Evolutionary conservation across 2,888 invertebrate genomes (phyloP), one percentile per base, ranked within the genome.

Genomic region (Chrysolina americana): DNA sequence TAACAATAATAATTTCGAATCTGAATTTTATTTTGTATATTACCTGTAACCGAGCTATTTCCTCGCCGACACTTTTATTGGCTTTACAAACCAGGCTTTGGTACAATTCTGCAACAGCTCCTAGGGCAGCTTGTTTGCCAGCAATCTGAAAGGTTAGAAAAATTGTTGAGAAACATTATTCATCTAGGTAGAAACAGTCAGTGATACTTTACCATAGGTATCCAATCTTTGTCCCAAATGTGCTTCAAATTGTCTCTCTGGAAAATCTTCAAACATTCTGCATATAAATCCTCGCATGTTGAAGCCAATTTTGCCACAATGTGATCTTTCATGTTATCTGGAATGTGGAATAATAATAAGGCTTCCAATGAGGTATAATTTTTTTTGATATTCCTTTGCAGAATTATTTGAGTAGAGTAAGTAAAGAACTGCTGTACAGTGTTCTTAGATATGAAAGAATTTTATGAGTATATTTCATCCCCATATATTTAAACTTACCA

Each of bases 281-380:
- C 92, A 89, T 98, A 99, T 83, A 98, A 91, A 87, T 99, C 99
- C 85, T 98, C 98, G 84, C 95, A 94, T 87, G 98, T 97, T 75
- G 95, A 92, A 80, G 97, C 95, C 81, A 99, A 91, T 89, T 96
- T 98, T 11, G 98, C 98, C 81, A 98, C 92, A 83, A 97, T 93
- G 74, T 92, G 92, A 85, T 98, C 96, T 88, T 98, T 99, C 98
- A 98, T 98, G 82, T 94, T 94, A 88, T 98, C 97, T 94, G 88
- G 71, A 80, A 36, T 36, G 8, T 36, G 2, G 5, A 3, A 28
- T 28, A 28, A 5, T 28, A 28, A 5, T 5, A 28, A 28, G 28
- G 28, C 28, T 28, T 28, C 28, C 28, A 28, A 28, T 28, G 2
- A 28, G 2, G 2, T 23, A 59, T 23, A 28, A 13, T 8, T n/a